phyloP scores from a whole-genome alignment of 1,140 invertebrate species.

The Armadillidium nasatum region DNA sequence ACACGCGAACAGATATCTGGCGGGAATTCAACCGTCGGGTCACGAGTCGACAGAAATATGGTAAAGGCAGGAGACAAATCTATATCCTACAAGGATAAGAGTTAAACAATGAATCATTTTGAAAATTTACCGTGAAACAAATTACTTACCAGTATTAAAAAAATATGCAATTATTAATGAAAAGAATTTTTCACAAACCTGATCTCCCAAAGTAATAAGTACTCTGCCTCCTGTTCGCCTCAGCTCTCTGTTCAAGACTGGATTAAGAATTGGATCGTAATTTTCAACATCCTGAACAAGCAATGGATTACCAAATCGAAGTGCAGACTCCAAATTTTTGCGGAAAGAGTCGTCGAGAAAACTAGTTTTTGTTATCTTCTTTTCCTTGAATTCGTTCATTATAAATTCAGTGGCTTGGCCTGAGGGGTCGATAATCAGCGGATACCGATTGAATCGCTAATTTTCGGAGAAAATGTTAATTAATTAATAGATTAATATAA shows the following conservation, averaged over 20 bases:
- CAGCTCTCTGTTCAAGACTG: constrained; percentile 93
- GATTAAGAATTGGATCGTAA: constrained; percentile 98
- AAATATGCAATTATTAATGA: too few relatives aligned
- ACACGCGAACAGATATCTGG: constrained; percentile 98
- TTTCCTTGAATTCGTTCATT: constrained; percentile 92
- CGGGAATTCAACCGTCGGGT: constrained; percentile 98
- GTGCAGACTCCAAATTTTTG: constrained; percentile 95
- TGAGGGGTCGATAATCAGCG: constrained; percentile 97
- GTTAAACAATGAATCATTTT: too few relatives aligned
- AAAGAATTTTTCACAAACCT: constrained; percentile 50
- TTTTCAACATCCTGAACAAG: constrained; percentile 98
- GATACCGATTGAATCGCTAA: constrained; percentile 93
- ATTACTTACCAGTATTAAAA: too few relatives aligned
- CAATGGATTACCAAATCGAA: constrained; percentile 96
- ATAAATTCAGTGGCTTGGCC: constrained; percentile 98
- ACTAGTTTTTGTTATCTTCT: constrained; percentile 96
- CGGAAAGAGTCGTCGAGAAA: constrained; percentile 98
- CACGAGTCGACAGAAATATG: constrained; percentile 95
- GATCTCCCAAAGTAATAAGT: constrained; percentile 95
- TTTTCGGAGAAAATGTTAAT: constrained; percentile 10
- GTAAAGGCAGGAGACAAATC: constrained; percentile 98
- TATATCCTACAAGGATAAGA: constrained; percentile 65
- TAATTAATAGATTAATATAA: too few relatives aligned
- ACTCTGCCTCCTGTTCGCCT: constrained; percentile 93
- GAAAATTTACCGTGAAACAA: too few relatives aligned